Percentiles rank a stretch among this genome's conserved stretches.
Conservation (phyloP, 2,113 vertebrate species). For the Istiophorus platypterus region DNA sequence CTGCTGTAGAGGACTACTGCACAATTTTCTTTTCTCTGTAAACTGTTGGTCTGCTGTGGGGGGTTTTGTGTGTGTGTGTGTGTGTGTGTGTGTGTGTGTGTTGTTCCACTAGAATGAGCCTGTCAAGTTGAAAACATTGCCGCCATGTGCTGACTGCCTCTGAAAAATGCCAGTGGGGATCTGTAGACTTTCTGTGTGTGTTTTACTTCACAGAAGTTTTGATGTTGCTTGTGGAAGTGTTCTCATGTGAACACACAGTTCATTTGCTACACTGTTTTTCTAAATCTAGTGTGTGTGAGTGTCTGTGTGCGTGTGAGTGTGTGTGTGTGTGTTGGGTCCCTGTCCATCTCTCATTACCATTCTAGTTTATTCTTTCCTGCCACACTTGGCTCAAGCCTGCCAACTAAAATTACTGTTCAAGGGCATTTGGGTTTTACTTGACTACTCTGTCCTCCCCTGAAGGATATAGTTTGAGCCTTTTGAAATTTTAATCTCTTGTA, state of each 20-base stretch:
- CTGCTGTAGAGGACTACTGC: constrained; percentile 17
- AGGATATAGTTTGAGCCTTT: constrained; percentile 21
- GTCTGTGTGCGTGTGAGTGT: background rate
- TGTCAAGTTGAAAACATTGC: constrained; percentile 33
- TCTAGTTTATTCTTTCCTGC: constrained; percentile 25
- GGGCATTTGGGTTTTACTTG: constrained; percentile 38
- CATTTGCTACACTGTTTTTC: constrained; percentile 12
- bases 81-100: background rate
- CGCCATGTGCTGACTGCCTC: constrained; percentile 7
- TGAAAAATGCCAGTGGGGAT: constrained; percentile 31
- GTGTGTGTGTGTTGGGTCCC: background rate
- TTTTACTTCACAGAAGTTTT: constrained; percentile 29
- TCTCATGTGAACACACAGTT: constrained; percentile 23
- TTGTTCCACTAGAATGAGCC: constrained; percentile 25
- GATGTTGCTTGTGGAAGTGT: constrained; percentile 21
- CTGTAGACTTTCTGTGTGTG: constrained; percentile 13
- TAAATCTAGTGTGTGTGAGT: background rate
- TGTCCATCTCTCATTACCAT: constrained; percentile 28
- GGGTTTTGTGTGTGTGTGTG: no score
- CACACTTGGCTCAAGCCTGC: constrained; percentile 30
- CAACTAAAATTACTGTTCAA: constrained; percentile 53
- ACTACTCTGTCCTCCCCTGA: constrained; percentile 11
- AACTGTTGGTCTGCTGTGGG: background rate
- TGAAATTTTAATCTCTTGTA: constrained; percentile 33
- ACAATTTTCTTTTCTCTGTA: background rate